Base-by-base conservation (phyloP, 2,797 vertebrate genomes). In the Apogon talboti region DNA sequence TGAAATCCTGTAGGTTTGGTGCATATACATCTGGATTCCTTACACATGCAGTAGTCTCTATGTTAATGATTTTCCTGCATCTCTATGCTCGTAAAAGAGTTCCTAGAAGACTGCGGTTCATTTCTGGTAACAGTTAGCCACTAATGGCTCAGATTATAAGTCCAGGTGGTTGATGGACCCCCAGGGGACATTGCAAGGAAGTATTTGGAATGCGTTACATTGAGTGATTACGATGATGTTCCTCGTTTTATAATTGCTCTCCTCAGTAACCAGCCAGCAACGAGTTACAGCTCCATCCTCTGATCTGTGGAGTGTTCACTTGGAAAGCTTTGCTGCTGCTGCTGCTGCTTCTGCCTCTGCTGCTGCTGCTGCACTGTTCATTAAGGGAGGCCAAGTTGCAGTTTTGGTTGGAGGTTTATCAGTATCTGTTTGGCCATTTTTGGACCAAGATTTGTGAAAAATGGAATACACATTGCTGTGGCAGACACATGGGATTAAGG, bases 181-280 rank as follows among this genome's bases (percentile, higher is more conserved):
- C 47, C 54, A 15, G 42, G 44, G 57, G 65, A 57, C 67, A 46
- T 1, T 14, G 45, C 9, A 16, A 57, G 55, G 53, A 45, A 63
- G 59, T 71, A 46, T 83, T 69, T 57, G 58, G 54, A 67, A 79
- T 71, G 78, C 57, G 12, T 77, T 65, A 59, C 21, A n/a, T 69
- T 74, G 64, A 68, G 43, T 13, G 60, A 65, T 77, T 57, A 70
- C 14, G 42, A 64, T 54, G 57, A 71, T 68, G 71, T 66, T 62
- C 64, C 76, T 47, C 62, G 50, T 71, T 82, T 82, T 59, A 64
- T 75, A 73, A 79, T 86, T 69, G 66, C 66, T 66, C 48, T 63
- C 53, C 55, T 73, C 41, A 62, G 71, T 38, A 19, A 58, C 61
- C 66, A 70, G 72, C 71, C 64, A 38, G 54, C 35, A 54, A 2